Evolutionary conservation across 2,888 invertebrate species (phyloP), one percentile per base, ranked within the genome.

Genomic region (Orthonychiurus folsomi): DNA sequence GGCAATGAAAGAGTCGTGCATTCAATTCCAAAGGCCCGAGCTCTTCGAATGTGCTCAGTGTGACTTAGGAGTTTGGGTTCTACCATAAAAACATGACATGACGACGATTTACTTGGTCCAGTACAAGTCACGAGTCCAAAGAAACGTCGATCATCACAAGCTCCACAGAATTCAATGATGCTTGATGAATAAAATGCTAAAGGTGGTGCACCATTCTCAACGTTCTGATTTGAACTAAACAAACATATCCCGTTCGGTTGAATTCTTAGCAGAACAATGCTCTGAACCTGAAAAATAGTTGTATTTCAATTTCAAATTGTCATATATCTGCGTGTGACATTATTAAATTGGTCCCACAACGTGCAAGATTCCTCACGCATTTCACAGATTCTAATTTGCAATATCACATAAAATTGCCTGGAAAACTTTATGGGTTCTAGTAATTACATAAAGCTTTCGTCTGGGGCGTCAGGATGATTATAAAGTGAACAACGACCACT

Each of bases 11-110:
- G 85, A 0, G 86, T 84, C 0, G 89, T 89, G 75, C 93, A 94
- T n/a, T 81, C 82, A 62, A 95, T 85, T 70, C 88, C 87, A 78
- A 95, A 95, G 69, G 85, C 85, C 69, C 85, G 84, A 0, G 93
- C 92, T 74, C 87, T 86, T n/a, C 83, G 80, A 1, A 84, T 78
- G 77, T 96, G 95, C 53, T 85, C 82, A 27, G 82, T 83, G 76
- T 96, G 95, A 64, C 88, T 86, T 2, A 86, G 84, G 72, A 92
- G 80, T 76, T 92, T 87, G 0, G 91, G 86, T 75, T 95, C 93
- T 9, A 93, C 89, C 64, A 91, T 91, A 76, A 96, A 96, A 0
- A 95, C 92, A 77, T 96, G 95, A 75, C 95, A 94, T 60, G 94
- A 86, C 55, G 65, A 66, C 54, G 65, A 67, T 60, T 67, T 62